These are phyloP conservation scores for Microcebus ravelobensis DNA, from an alignment of 2,113 vertebrate genomes.

Conservation along the genomic window DNA sequence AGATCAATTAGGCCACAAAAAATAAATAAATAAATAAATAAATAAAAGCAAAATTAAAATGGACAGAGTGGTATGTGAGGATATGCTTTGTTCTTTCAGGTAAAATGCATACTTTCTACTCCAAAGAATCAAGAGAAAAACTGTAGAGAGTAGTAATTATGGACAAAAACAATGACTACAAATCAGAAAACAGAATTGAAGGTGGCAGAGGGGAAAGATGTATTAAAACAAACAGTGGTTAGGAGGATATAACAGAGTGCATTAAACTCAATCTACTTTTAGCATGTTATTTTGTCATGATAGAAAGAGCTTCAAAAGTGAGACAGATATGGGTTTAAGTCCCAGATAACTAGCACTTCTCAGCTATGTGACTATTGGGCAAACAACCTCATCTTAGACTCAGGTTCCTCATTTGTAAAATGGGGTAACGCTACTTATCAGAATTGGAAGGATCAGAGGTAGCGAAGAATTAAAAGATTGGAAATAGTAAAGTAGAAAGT, in stretches of 20 bases:
- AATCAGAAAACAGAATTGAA: not conserved
- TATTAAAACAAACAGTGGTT: conserved; percentile 15
- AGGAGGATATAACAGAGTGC: not conserved
- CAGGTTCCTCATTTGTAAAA: conserved; percentile 15
- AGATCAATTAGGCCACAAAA: conserved; percentile 1
- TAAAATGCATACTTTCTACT: conserved; percentile 22
- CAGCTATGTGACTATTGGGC: not conserved
- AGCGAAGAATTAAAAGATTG: not conserved
- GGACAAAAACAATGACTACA: conserved; percentile 33
- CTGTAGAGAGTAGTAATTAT: not conserved
- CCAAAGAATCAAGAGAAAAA: conserved; percentile 2
- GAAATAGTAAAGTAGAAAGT: not conserved
- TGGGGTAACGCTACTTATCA: not conserved
- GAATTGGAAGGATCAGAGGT: conserved; percentile 16
- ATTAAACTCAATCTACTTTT: not conserved
- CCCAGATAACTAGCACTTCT: not conserved
- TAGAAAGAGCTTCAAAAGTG: not conserved
- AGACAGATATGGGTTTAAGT: conserved; percentile 30
- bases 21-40: not conserved
- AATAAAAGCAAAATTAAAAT: conserved; percentile 48
- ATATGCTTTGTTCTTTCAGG: conserved; percentile 28
- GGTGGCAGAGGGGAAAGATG: not conserved
- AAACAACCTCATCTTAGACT: conserved; percentile 44
- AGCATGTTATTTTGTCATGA: conserved; percentile 14
- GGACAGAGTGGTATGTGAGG: not conserved